Percentiles rank a stretch among this genome's conserved stretches.
These are phyloP conservation scores for Xyrauchen texanus DNA, from an alignment of 2,113 vertebrate species.

Conservation along the genomic window DNA sequence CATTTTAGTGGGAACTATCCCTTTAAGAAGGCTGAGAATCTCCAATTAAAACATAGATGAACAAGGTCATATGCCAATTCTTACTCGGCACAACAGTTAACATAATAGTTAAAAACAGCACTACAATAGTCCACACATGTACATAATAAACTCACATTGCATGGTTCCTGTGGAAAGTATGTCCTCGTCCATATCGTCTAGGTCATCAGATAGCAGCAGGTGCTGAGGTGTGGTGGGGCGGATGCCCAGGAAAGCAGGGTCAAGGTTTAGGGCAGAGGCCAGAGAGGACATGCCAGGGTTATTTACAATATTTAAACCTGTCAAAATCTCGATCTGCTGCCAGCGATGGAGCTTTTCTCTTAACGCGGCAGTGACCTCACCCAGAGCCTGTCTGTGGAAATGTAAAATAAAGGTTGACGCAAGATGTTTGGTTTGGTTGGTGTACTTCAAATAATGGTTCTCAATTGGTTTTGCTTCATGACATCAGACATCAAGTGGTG, in stretches of 20 bases:
- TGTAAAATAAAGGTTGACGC: neutral
- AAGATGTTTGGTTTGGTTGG: too few species aligned
- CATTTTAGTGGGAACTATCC: too few species aligned
- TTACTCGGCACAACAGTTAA: too few species aligned
- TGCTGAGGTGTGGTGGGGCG: constrained; percentile 79
- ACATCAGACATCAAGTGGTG: too few species aligned
- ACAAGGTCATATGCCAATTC: too few species aligned
- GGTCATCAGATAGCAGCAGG: constrained; percentile 90
- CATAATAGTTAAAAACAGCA: neutral
- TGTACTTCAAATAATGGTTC: too few species aligned
- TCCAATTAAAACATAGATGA: too few species aligned
- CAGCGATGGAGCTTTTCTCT: constrained; percentile 90
- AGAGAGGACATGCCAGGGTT: constrained; percentile 87
- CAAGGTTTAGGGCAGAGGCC: constrained; percentile 85
- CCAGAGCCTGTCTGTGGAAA: constrained; percentile 83
- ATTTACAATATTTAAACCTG: constrained; percentile 86
- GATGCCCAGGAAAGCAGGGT: constrained; percentile 86
- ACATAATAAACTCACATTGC: constrained; percentile 77
- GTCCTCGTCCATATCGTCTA: constrained; percentile 95
- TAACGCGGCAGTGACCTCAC: constrained; percentile 87
- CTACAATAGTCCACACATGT: neutral
- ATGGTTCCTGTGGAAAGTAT: constrained; percentile 88
- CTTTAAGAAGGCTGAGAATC: too few species aligned
- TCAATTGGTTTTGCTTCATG: too few species aligned
- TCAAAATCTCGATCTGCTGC: constrained; percentile 91